Base-by-base conservation (phyloP, 2,113 vertebrate genomes). In the Pardalotus punctatus region DNA sequence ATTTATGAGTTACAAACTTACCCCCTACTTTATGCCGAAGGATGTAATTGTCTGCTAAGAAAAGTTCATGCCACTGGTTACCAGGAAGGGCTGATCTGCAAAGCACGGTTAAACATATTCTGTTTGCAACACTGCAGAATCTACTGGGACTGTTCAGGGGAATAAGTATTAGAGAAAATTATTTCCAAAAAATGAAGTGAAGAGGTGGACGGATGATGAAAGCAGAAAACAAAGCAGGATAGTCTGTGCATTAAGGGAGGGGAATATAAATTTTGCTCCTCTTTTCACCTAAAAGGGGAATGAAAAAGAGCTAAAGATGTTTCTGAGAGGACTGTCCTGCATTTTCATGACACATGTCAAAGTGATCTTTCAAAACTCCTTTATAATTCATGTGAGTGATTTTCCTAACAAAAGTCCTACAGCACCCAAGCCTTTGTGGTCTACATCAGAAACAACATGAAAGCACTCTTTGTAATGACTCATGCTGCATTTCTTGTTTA, bases 401-500 rank as follows among this genome's bases (percentile, higher is more conserved):
- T 97, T 96, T 81, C 93, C 86, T 91, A 83, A 96, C 94, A 97
- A 96, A 96, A 96, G 95, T 71, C 61, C 29, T 96, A 50, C 61
- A 94, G 74, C 47, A 64, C 70, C 23, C 57, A 94, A 93, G 86
- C 88, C 88, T 97, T 96, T 97, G 91, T 96, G 85, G 47, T 54
- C 65, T 92, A 97, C 93, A 94, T 97, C 95, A 96, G 94, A 97
- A 93, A 86, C 12, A 0, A 89, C 95, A 97, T 97, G 88, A 97
- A 97, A 96, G 95, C 47, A 47, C 28, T 82, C 40, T 36, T 62
- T 42, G 48, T 81, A 82, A 74, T 97, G 94, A 96, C 42, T 96
- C 96, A 96, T 35, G 28, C 72, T 83, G 69, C 69, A 71, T 92
- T 80, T 82, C 71, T 84, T 83, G 65, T 6, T 91, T 86, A 92